phyloP scores from a whole-genome alignment of 1,140 invertebrate genomes.

The Danaus melanippus region DNA sequence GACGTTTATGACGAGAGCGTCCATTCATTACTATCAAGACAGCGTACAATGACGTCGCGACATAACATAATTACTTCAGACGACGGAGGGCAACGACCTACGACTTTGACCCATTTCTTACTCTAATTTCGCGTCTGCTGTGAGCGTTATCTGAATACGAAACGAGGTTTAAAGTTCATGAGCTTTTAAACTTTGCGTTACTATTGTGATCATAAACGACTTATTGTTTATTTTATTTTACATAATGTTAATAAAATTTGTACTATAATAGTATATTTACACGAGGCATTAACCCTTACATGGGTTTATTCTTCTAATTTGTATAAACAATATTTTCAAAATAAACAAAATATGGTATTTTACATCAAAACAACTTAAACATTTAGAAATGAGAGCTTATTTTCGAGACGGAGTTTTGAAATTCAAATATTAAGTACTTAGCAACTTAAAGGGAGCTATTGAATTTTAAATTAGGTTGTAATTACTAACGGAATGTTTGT shows the following conservation, averaged over 20 bases:
- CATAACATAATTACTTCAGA: constrained; percentile 60
- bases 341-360: too few relatives aligned
- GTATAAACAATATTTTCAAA: too few relatives aligned
- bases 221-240: neutral
- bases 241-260: too few relatives aligned
- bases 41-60: constrained; percentile 23
- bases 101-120: constrained; percentile 68
- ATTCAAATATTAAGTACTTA: constrained; percentile 1
- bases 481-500: constrained; percentile 22
- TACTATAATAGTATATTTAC: too few relatives aligned
- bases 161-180: constrained; percentile 4
- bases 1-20: too few relatives aligned
- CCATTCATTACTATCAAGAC: constrained; percentile 2
- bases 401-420: too few relatives aligned
- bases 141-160: constrained; percentile 34
- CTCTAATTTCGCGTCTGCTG: constrained; percentile 58
- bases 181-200: neutral
- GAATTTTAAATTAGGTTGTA: constrained; percentile 6
- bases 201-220: neutral
- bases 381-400: too few relatives aligned
- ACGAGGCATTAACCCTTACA: too few relatives aligned
- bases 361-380: too few relatives aligned
- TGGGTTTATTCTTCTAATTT: too few relatives aligned
- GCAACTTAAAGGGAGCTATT: constrained; percentile 2
- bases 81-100: constrained; percentile 48